These are phyloP conservation scores for Urocolius indicus DNA, from an alignment of 2,113 vertebrate genomes.

Conservation along the genomic window DNA sequence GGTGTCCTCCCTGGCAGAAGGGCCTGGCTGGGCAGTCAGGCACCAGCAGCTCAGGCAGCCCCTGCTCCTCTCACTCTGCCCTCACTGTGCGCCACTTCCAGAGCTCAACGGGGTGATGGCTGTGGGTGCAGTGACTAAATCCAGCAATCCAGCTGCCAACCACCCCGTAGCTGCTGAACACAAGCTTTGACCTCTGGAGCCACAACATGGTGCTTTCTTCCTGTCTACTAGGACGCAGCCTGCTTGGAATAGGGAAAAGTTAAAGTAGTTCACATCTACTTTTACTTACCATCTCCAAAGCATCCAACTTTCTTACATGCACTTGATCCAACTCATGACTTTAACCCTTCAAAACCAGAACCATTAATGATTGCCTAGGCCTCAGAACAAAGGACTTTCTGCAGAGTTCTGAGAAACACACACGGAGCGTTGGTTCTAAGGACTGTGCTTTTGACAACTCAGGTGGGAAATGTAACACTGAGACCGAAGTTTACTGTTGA, in stretches of 20 bases:
- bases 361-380: neutral
- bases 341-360: neutral
- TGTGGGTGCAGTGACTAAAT: neutral
- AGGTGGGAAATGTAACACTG: neutral
- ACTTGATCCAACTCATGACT: neutral
- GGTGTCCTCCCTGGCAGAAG: neutral
- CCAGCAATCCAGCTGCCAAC: neutral
- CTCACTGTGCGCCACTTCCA: fast-evolving
- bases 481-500: constrained; percentile 9
- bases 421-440: neutral
- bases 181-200: neutral
- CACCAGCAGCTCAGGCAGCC: neutral
- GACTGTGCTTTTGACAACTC: constrained; percentile 6
- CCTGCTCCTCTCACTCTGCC: neutral
- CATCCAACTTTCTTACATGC: neutral
- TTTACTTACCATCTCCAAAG: neutral
- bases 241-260: neutral
- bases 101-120: neutral
- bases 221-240: neutral
- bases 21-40: neutral
- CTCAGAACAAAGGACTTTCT: neutral
- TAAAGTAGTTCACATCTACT: neutral
- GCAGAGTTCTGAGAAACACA: neutral
- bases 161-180: neutral
- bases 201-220: neutral